Conservation (phyloP, 1,140 invertebrate species). For the Dufourea novaeangliae region DNA sequence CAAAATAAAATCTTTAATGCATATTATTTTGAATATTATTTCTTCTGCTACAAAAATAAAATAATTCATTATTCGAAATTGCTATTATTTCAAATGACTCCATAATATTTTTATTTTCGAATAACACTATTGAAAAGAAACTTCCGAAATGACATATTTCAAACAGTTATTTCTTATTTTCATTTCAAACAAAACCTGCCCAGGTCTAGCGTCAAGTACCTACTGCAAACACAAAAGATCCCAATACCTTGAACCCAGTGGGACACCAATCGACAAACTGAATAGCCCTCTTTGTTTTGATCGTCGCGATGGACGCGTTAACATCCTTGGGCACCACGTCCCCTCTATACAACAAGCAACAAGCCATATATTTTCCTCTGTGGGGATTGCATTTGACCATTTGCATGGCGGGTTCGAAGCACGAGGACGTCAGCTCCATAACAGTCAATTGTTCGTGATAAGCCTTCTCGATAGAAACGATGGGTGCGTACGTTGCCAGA, state of each 20-base stretch:
- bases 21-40: too few relatives aligned
- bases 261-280: slow-evolving; percentile 86
- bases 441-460: slow-evolving; percentile 88
- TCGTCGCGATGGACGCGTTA: slow-evolving; percentile 88
- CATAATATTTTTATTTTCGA: background rate
- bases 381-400: slow-evolving; percentile 80
- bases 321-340: slow-evolving; percentile 88
- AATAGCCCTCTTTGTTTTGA: slow-evolving; percentile 86
- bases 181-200: too few relatives aligned
- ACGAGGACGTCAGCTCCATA: slow-evolving; percentile 88
- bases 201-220: too few relatives aligned
- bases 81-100: too few relatives aligned
- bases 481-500: slow-evolving; percentile 88
- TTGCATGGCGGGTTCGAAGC: slow-evolving; percentile 89
- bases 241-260: slow-evolving; percentile 83
- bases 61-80: too few relatives aligned
- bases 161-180: too few relatives aligned
- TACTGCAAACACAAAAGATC: too few relatives aligned
- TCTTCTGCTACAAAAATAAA: too few relatives aligned
- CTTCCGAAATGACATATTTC: too few relatives aligned
- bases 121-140: too few relatives aligned
- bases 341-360: slow-evolving; percentile 85
- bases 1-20: too few relatives aligned
- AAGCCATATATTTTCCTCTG: slow-evolving; percentile 83
- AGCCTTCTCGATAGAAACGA: slow-evolving; percentile 87